Base-by-base conservation (phyloP, 2,888 invertebrate genomes). In the Parelbella ahira region DNA sequence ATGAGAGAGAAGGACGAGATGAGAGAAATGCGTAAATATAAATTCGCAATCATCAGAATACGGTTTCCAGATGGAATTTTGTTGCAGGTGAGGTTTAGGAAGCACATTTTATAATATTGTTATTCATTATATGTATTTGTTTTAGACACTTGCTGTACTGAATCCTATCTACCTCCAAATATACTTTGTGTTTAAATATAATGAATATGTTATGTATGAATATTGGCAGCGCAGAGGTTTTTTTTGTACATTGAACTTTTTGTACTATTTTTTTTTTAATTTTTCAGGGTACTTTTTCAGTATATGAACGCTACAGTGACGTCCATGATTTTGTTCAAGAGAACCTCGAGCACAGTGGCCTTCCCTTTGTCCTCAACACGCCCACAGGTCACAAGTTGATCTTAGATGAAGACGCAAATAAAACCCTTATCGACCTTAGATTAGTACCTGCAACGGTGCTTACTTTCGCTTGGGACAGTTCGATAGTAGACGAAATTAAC, bases 1-100 rank as follows among this genome's bases (percentile, higher is more conserved):
- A 98, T 98, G 97, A 83, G 97, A 10, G 97, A 98, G 64, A 93
- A 94, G 50, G 97, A 98, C 48, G 96, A 96, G 63, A 76, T 92
- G 46, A 83, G 94, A 34, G 94, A 94, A 61, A 89, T 94, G 68
- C 89, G 93, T 38, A 93, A 93, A 74, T 97, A 97, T 71, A 93
- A 93, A 65, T 98, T 94, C 71, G 91, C 95, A 1, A 84, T 98
- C 32, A 92, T 98, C 43, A 86, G 98, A 53, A 88, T 98, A 20
- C 90, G 96, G 37, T 96, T 98, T 69, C 97, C 98, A 0, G 96
- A 97, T 77, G 94, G 94, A 0, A 90, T 95, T 51, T 89, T 93
- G 45, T 77, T 97, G 47, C 95, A 95, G 89, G 94, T 94, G 68
- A 54, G 38, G 27, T 29, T 24, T 12, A 4, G 6, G n/a, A n/a